These are phyloP conservation scores for Diceros bicornis DNA, from an alignment of 2,797 vertebrate genomes.

Conservation along the genomic window DNA sequence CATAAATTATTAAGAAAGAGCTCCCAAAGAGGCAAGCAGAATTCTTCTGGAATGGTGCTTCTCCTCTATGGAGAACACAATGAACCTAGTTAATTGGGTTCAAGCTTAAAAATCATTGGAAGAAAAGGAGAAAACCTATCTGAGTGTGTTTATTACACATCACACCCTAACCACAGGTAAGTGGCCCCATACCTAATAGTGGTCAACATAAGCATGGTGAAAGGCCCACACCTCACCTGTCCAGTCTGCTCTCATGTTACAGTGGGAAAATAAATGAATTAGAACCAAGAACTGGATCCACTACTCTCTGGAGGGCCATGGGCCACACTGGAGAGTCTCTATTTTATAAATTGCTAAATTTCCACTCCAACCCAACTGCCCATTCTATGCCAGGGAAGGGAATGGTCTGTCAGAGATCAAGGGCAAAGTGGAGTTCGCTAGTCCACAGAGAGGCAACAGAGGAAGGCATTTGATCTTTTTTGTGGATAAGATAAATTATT, in stretches of 20 bases:
- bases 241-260: background rate
- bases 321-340: background rate
- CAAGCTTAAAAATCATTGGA: background rate
- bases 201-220: too few relatives aligned
- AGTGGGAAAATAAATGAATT: background rate
- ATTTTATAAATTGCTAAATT: background rate
- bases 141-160: background rate
- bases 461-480: background rate
- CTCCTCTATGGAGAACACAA: background rate
- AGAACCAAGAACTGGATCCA: background rate
- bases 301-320: background rate
- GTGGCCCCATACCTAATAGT: fast-evolving
- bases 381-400: background rate
- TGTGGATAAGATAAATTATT: background rate
- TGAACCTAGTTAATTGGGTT: background rate
- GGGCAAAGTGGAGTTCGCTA: background rate
- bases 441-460: background rate
- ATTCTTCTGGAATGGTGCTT: background rate
- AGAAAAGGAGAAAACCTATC: background rate
- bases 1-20: background rate
- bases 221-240: fast-evolving
- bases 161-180: background rate
- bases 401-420: background rate
- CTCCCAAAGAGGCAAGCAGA: background rate
- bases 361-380: fast-evolving